Conservation (phyloP, 2,888 invertebrate genomes). For the Cyaniris semiargus region DNA sequence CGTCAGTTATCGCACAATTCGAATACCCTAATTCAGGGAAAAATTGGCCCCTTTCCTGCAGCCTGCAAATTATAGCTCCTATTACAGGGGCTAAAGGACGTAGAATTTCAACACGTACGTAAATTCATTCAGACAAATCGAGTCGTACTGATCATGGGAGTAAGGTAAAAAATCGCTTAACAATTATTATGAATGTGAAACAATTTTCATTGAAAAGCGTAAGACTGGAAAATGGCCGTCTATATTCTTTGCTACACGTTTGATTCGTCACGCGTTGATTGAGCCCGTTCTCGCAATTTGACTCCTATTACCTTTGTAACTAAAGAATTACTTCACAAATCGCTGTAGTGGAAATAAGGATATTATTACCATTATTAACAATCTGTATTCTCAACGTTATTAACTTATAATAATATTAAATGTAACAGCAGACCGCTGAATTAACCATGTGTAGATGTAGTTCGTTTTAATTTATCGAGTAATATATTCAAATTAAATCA, state of each 20-base stretch:
- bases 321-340: neutral
- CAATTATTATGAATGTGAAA: slow-evolving; percentile 33
- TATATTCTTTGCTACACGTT: slow-evolving; percentile 39
- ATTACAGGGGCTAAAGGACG: slow-evolving; percentile 44
- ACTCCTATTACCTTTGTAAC: slow-evolving; percentile 38
- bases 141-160: neutral
- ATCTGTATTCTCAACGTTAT: neutral
- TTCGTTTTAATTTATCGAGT: too few species aligned
- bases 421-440: neutral
- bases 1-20: slow-evolving; percentile 34
- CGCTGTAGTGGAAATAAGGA: neutral
- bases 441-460: neutral
- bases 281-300: slow-evolving; percentile 39
- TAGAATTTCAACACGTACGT: slow-evolving; percentile 47
- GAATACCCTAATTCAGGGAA: slow-evolving; percentile 42
- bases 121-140: slow-evolving; percentile 42
- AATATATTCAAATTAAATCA: too few species aligned
- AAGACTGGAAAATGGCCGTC: slow-evolving; percentile 40
- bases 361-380: neutral
- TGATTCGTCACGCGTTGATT: slow-evolving; percentile 43
- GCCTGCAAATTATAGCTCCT: slow-evolving; percentile 46
- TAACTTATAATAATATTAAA: too few species aligned
- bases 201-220: slow-evolving; percentile 38
- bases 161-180: slow-evolving; percentile 33
- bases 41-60: slow-evolving; percentile 48